These are phyloP conservation scores for Bicyclus anynana DNA, from an alignment of 1,140 invertebrate genomes.

Conservation along the genomic window DNA sequence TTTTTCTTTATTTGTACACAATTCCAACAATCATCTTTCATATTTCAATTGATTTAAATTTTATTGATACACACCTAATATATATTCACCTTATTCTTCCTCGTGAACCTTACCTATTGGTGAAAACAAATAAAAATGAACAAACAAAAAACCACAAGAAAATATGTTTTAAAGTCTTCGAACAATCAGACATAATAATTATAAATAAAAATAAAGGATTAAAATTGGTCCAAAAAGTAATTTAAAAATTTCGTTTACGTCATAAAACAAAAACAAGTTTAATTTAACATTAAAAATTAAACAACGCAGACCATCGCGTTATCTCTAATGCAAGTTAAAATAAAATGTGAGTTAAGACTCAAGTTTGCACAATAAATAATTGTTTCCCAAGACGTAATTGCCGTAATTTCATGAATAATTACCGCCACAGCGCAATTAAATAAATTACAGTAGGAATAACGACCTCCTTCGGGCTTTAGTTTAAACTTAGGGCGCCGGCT, in stretches of 20 bases:
- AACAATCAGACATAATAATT: too few species aligned
- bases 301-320: constrained; percentile 44
- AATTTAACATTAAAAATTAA: constrained; percentile 28
- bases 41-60: too few species aligned
- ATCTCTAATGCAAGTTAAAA: constrained; percentile 65
- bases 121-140: too few species aligned
- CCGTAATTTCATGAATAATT: constrained; percentile 78
- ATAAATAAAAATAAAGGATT: too few species aligned
- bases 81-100: too few species aligned
- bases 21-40: too few species aligned
- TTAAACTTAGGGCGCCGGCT: constrained; percentile 69
- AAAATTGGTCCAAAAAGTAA: too few species aligned
- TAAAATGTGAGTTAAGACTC: constrained; percentile 75
- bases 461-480: constrained; percentile 72
- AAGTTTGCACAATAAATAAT: constrained; percentile 77
- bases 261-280: constrained; percentile 17
- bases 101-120: too few species aligned
- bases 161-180: too few species aligned
- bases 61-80: too few species aligned
- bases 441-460: constrained; percentile 76
- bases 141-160: too few species aligned
- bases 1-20: too few species aligned
- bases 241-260: neutral
- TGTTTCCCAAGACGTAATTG: constrained; percentile 74
- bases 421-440: constrained; percentile 75